phyloP scores from a whole-genome alignment of 2,797 vertebrate genomes.

The Danio tinwini region DNA sequence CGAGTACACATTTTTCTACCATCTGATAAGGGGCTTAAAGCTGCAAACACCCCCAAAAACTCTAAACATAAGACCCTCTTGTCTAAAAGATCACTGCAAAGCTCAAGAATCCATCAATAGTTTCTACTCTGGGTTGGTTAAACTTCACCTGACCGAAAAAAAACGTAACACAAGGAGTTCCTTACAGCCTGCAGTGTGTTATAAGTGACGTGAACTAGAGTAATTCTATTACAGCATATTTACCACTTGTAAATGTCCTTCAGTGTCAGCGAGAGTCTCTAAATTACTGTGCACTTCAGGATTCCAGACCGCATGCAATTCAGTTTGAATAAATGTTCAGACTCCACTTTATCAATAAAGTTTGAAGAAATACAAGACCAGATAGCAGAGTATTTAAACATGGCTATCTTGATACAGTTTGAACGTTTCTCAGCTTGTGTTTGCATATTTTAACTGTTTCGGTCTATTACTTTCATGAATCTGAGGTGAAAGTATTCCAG shows the following conservation, averaged over 20 bases:
- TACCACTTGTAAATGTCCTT: not conserved
- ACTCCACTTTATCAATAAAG: not conserved
- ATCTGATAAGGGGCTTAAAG: not conserved
- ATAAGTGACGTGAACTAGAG: not conserved
- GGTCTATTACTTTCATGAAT: not conserved
- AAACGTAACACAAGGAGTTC: conserved; percentile 15
- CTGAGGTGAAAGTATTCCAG: not conserved
- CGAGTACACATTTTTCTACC: not conserved
- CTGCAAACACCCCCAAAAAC: conserved; percentile 7
- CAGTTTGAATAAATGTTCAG: not conserved
- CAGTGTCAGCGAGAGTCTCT: not conserved
- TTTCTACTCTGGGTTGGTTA: not conserved
- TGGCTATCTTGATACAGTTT: no score
- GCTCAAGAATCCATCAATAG: conserved; percentile 29
- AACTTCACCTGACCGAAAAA: conserved; percentile 21
- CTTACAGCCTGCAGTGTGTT: conserved; percentile 18
- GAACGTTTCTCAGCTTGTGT: not conserved
- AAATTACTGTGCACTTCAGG: not conserved
- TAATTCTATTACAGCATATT: conserved; percentile 22
- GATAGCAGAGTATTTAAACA: not conserved
- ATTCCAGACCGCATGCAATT: not conserved
- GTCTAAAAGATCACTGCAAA: conserved; percentile 20
- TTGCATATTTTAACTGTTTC: not conserved
- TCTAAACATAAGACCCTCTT: conserved; percentile 36
- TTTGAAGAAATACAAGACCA: no score